These are phyloP conservation scores for Varanus komodoensis DNA, from an alignment of 2,113 vertebrate species.

Conservation along the genomic window DNA sequence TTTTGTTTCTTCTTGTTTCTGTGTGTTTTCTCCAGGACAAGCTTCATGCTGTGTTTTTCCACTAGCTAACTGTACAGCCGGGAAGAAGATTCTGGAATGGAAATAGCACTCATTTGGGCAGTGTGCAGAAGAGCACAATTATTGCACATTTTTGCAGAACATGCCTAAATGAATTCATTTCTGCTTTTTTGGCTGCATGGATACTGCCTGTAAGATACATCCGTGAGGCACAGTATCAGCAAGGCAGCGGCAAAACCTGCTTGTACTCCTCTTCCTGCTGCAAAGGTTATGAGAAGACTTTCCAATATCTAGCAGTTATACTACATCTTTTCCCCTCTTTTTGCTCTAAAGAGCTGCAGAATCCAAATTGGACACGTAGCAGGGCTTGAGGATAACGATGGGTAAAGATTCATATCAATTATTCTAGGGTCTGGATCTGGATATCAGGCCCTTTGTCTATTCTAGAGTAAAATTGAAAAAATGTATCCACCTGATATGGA, in stretches of 20 bases:
- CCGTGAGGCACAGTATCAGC: neutral
- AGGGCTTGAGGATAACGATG: too few relatives aligned
- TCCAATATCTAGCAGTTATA: too few relatives aligned
- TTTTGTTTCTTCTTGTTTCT: neutral
- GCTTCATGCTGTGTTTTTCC: neutral
- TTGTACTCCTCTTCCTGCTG: neutral
- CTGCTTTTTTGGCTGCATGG: neutral
- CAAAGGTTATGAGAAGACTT: too few relatives aligned
- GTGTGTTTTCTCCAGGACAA: neutral
- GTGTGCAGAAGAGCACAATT: neutral
- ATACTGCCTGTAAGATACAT: neutral
- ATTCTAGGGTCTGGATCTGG: too few relatives aligned
- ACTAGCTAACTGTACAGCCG: neutral
- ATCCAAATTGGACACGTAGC: too few relatives aligned
- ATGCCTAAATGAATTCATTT: neutral
- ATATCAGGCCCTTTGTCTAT: too few relatives aligned
- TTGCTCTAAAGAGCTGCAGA: too few relatives aligned
- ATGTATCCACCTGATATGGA: too few relatives aligned
- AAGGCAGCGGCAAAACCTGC: neutral
- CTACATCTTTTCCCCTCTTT: too few relatives aligned
- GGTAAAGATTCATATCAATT: too few relatives aligned
- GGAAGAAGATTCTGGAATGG: neutral
- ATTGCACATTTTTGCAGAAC: neutral
- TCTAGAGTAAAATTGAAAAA: too few relatives aligned
- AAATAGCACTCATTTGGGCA: neutral